Conservation (phyloP, 2,113 vertebrate genomes). For the Crotalus horridus region DNA sequence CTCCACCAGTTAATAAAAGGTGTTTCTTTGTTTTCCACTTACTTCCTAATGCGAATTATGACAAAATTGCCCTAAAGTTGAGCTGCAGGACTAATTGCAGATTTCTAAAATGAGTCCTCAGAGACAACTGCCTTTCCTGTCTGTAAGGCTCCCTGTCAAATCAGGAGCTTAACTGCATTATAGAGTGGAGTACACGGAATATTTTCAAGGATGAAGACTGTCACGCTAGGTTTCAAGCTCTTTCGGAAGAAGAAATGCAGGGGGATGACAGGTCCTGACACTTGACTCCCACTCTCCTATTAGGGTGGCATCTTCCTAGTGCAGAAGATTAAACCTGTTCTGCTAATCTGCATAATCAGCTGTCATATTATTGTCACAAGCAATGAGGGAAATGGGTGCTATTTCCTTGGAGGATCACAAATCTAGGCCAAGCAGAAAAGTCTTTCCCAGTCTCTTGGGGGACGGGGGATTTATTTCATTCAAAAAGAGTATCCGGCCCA, state of each 20-base stretch:
- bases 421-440: not conserved
- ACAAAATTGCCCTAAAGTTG: conserved; percentile 3
- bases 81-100: conserved; percentile 37
- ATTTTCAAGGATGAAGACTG: not conserved
- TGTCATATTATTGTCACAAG: not conserved
- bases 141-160: conserved; percentile 29
- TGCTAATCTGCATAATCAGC: not conserved
- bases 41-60: not conserved
- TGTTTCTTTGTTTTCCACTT: conserved; percentile 10
- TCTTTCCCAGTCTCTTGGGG: not conserved
- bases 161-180: not conserved
- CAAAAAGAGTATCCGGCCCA: not conserved
- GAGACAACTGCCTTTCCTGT: conserved; percentile 25
- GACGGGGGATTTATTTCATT: not conserved
- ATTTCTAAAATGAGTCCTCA: conserved; percentile 29
- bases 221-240: conserved; percentile 6
- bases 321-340: not conserved
- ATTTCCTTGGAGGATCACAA: not conserved
- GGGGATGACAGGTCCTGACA: conserved; percentile 30
- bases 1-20: conserved; percentile 21
- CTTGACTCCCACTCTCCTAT: conserved; percentile 20
- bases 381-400: not conserved
- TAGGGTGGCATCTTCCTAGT: not conserved
- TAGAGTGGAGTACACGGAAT: not conserved
- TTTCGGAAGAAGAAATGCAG: conserved; percentile 21